These are phyloP conservation scores for Chrysaora quinquecirrha DNA, from an alignment of 30 jellyfish, hydroid and myxozoan genomes.

Conservation along the genomic window DNA sequence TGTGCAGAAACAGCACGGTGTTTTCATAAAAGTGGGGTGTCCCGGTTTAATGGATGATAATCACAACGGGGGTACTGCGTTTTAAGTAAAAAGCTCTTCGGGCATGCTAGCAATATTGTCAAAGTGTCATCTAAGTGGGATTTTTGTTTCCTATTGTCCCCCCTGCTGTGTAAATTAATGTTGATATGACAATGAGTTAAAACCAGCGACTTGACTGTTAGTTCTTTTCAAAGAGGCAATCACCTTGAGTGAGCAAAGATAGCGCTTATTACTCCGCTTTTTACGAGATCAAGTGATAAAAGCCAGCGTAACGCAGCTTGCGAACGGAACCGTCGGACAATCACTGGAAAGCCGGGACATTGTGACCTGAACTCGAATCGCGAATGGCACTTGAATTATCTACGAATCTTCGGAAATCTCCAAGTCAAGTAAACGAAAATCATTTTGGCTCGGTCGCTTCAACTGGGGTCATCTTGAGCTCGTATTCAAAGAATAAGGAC, in stretches of 20 bases:
- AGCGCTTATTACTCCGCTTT: too few relatives aligned
- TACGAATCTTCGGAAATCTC: conserved; percentile 51
- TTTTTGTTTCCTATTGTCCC: conserved; percentile 57
- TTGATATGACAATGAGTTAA: conserved; percentile 60
- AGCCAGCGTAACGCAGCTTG: conserved; percentile 57
- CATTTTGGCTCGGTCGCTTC: conserved; percentile 55
- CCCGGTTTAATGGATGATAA: conserved; percentile 43
- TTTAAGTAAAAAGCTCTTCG: conserved; percentile 37
- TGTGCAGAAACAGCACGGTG: conserved; percentile 49
- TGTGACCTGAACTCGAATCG: conserved; percentile 49
- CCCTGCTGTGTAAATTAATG: conserved; percentile 76
- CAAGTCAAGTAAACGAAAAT: conserved; percentile 48
- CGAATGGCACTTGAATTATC: conserved; percentile 70
- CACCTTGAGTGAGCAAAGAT: too few relatives aligned
- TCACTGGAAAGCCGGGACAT: conserved; percentile 37
- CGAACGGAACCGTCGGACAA: conserved; percentile 60
- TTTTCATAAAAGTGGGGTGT: conserved; percentile 69
- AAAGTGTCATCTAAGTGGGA: conserved; percentile 73
- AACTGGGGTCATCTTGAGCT: conserved; percentile 61
- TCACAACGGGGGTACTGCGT: conserved; percentile 71
- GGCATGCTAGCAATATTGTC: conserved; percentile 69
- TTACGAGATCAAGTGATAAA: conserved; percentile 29
- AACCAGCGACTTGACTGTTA: conserved; percentile 42
- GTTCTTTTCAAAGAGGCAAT: too few relatives aligned
- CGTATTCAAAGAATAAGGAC: conserved; percentile 46